Base-by-base conservation (phyloP, 2,113 vertebrate genomes). In the Helogale parvula region DNA sequence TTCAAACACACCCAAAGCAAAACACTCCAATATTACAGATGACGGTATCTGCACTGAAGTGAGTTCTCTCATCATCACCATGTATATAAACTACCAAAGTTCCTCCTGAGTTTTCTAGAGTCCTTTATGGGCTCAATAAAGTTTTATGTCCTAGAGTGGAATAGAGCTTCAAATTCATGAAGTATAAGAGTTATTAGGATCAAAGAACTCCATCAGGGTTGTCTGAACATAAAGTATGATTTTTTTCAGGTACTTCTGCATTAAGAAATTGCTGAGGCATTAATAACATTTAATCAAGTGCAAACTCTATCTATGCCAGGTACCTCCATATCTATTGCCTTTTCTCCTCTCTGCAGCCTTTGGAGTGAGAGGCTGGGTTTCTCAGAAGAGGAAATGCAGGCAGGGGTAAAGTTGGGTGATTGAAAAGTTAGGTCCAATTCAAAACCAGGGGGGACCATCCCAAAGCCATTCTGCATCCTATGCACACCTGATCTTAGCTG, bases 251-350 rank as follows among this genome's bases (percentile, higher is more conserved):
- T 21, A 69, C 33, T 63, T 84, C 38, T 85, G 27, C 71, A 88
- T 93, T 79, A 82, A 91, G 45, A 90, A 97, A 88, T 10, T 15
- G 25, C 29, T 38, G 12, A 52, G n/a, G 23, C 23, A 29, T 57
- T 93, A 84, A 91, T 93, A 84, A 91, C 45, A 76, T 63, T 85
- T 35, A 82, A 50, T 95, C 12, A 95, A 66, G 33, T 29, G 6
- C 45, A 93, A 96, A 76, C 54, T 19, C n/a, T 74, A 47, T 12
- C n/a, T 74, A 47, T 12, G 41, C 27, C 33, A 65, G 63, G 66
- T 35, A 79, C 23, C 72, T 85, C 16, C 47, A 47, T 63, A 90
- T 38, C 33, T 47, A 69, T 35, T 71, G 38, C 68, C 31, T 89
- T 68, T 92, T 80, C 45, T 86, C 60, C 38, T 72, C 77, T 72